Percentiles rank a stretch among this genome's conserved stretches.
Evolutionary conservation across 2,888 invertebrate genomes (phyloP).

Genomic region (Agonopterix alstromeriana): DNA sequence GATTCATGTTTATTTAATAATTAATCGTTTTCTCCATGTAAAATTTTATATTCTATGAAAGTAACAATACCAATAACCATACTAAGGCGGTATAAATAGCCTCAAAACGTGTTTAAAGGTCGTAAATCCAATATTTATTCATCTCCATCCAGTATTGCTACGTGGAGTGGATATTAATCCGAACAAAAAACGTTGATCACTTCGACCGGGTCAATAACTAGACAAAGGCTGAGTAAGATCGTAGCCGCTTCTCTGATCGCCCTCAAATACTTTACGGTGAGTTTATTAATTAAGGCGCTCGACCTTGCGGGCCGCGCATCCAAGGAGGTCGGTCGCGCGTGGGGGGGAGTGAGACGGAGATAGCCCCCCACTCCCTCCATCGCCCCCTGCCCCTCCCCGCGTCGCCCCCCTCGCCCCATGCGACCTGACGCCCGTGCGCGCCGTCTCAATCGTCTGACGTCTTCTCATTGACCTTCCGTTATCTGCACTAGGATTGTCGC

Average conservation of each 20-base stretch:
- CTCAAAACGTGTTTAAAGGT: no score
- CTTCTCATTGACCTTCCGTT: constrained; percentile 73
- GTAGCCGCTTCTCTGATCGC: constrained; percentile 69
- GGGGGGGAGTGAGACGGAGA: constrained; percentile 38
- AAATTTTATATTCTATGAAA: no score
- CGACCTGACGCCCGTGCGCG: constrained; percentile 25
- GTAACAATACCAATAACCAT: no score
- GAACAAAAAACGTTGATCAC: constrained; percentile 47
- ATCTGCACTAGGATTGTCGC: constrained; percentile 59
- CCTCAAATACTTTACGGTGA: constrained; percentile 75
- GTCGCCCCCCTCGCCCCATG: constrained; percentile 18
- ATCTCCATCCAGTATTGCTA: constrained; percentile 1
- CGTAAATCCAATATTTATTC: constrained; percentile 1
- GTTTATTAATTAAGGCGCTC: constrained; percentile 76
- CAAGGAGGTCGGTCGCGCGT: constrained; percentile 67
- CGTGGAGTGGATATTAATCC: constrained; percentile 14
- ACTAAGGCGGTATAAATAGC: no score
- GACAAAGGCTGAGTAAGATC: constrained; percentile 71
- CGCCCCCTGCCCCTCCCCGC: constrained; percentile 16
- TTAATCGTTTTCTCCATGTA: no score
- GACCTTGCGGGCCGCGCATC: constrained; percentile 74
- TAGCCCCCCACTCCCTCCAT: constrained; percentile 22
- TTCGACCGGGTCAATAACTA: constrained; percentile 67
- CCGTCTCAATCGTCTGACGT: constrained; percentile 54
- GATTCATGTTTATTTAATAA: no score